Evolutionary conservation across 2,888 invertebrate genomes (phyloP).

Genomic region (Caenorhabditis virilis): DNA sequence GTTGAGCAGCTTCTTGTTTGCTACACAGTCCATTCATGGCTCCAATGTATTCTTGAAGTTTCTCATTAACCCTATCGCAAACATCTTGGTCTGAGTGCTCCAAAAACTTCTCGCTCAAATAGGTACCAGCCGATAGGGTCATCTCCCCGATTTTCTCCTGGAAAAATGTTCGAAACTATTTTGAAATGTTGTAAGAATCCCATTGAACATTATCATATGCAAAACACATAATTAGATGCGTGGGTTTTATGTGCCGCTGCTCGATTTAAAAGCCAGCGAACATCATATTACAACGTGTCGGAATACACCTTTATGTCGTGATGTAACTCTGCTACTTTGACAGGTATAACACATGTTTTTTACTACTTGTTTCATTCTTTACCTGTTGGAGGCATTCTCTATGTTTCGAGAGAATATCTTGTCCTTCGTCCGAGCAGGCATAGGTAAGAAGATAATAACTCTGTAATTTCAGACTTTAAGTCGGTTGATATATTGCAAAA

Average conservation of each 20-base stretch:
- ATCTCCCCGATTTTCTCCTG: slow-evolving; percentile 67
- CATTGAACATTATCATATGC: neutral
- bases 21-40: slow-evolving; percentile 62
- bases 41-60: slow-evolving; percentile 62
- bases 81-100: slow-evolving; percentile 59
- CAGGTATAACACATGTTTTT: too few relatives aligned
- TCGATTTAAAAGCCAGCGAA: too few relatives aligned
- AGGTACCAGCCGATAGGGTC: slow-evolving; percentile 67
- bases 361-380: too few relatives aligned
- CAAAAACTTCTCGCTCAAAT: slow-evolving; percentile 66
- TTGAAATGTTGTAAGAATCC: neutral
- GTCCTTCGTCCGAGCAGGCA: slow-evolving; percentile 65
- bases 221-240: too few relatives aligned
- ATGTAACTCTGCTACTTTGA: too few relatives aligned
- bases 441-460: slow-evolving; percentile 67
- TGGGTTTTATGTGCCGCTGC: too few relatives aligned
- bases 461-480: slow-evolving; percentile 21
- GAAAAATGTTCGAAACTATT: slow-evolving; percentile 9
- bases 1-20: slow-evolving; percentile 61
- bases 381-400: slow-evolving; percentile 59
- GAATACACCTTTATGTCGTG: neutral
- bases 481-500: neutral
- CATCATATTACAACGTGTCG: neutral
- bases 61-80: slow-evolving; percentile 57
- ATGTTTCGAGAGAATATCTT: slow-evolving; percentile 62